phyloP scores from a whole-genome alignment of 2,797 vertebrate genomes.

The Cryptoprocta ferox region DNA sequence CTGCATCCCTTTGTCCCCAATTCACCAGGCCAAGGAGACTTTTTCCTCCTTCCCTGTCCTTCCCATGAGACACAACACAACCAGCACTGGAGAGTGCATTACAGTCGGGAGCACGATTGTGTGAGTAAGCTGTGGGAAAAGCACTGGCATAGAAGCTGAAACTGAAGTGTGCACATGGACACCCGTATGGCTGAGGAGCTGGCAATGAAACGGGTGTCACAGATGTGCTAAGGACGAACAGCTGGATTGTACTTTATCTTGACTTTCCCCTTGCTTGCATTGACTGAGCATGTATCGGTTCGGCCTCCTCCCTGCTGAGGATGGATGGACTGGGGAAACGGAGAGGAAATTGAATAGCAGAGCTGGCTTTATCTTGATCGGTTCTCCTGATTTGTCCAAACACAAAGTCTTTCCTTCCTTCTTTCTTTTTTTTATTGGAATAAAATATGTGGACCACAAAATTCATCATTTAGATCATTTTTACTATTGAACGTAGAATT shows the following conservation, averaged over 20 bases:
- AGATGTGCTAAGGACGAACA: neutral
- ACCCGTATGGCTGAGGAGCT: neutral
- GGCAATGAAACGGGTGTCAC: neutral
- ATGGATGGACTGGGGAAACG: neutral
- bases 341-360: neutral
- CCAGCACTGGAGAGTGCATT: too few relatives aligned
- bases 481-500: neutral
- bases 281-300: neutral
- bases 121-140: neutral
- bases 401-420: neutral
- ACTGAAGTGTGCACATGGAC: neutral
- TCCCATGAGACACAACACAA: neutral
- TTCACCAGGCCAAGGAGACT: neutral
- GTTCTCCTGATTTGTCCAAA: conserved; percentile 9
- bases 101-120: neutral
- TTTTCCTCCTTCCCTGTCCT: neutral
- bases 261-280: neutral
- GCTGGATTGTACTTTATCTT: neutral
- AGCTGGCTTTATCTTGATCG: neutral
- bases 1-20: neutral
- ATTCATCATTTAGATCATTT: neutral
- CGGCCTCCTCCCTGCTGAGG: neutral
- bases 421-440: neutral
- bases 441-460: neutral
- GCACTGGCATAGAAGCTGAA: neutral